Evolutionary conservation across 2,888 invertebrate genomes (phyloP), one percentile per base, ranked within the genome.

Genomic region (Hermaeophaga mercurialis): DNA sequence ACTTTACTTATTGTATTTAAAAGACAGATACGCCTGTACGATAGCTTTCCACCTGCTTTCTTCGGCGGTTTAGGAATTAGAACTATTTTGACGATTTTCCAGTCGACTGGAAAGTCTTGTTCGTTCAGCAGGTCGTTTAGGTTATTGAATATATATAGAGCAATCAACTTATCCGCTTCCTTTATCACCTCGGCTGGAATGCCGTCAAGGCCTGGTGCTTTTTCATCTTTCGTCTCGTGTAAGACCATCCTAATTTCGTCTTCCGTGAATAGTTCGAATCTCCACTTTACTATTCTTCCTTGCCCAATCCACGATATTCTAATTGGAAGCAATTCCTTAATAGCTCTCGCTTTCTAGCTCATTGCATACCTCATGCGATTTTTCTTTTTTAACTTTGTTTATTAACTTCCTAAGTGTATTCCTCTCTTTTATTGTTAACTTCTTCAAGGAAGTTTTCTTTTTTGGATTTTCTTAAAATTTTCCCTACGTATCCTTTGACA

Each of bases 31-130:
- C 15, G 34, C 17, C 48, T 36, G 15, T 14, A 48, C 19, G 34
- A 36, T 2, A 11, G 18, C n/a, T 22, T 14, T 22, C 6, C 6
- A 6, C 22, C 22, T 22, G 22, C 22, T 9, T 38, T 38, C 14
- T 26, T 34, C 3, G 22, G 44, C 6, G 52, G 34, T 22, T 61
- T 61, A 14, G 46, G 38, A 9, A 61, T 24, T 3, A 61, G 48
- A 8, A 56, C 39, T 6, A 61, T 9, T 0, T 48, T 47, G 12
- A n/a, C 48, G 1, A 28, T 38, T 15, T 61, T 59, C 54, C 56
- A 56, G 8, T 34, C 15, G 9, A 11, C 41, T 3, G 61, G 61
- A 28, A 59, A 61, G 14, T 11, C n/a, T 36, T 57, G 46, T 12
- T 8, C 39, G 34, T 12, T 15, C 14, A 61, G 31, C 8, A 46